These are phyloP conservation scores for Ridgeia piscesae DNA, from an alignment of 1,140 invertebrate genomes.

Conservation along the genomic window DNA sequence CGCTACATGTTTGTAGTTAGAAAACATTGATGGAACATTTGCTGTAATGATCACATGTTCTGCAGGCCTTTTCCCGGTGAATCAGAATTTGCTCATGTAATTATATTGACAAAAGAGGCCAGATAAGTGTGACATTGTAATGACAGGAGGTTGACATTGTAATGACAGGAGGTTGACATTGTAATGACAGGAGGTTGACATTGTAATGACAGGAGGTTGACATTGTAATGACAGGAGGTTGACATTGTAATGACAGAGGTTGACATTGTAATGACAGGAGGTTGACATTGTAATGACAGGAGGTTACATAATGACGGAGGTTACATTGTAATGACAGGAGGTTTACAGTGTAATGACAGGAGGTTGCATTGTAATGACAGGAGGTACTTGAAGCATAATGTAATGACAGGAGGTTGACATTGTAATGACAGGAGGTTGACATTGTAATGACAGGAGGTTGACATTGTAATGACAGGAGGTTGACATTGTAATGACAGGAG, in stretches of 20 bases:
- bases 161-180: slow-evolving; percentile 34
- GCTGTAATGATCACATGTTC: too few relatives aligned
- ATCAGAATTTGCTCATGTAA: too few relatives aligned
- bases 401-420: slow-evolving; percentile 36
- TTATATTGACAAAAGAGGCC: too few relatives aligned
- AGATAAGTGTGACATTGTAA: too few relatives aligned
- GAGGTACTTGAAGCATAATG: too few relatives aligned
- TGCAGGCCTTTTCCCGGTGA: too few relatives aligned
- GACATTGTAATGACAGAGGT: background rate
- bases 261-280: slow-evolving; percentile 35
- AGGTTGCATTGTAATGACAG: too few relatives aligned
- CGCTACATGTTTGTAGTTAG: too few relatives aligned
- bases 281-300: background rate
- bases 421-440: background rate
- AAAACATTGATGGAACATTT: too few relatives aligned
- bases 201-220: background rate
- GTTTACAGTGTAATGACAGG: background rate
- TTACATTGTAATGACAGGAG: slow-evolving; percentile 36
- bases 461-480: background rate
- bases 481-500: slow-evolving; percentile 35
- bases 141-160: background rate
- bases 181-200: slow-evolving; percentile 36
- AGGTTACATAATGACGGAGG: too few relatives aligned
- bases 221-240: slow-evolving; percentile 37
- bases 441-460: slow-evolving; percentile 37